phyloP scores from a whole-genome alignment of 1,140 invertebrate species.

The Nymphalis io region DNA sequence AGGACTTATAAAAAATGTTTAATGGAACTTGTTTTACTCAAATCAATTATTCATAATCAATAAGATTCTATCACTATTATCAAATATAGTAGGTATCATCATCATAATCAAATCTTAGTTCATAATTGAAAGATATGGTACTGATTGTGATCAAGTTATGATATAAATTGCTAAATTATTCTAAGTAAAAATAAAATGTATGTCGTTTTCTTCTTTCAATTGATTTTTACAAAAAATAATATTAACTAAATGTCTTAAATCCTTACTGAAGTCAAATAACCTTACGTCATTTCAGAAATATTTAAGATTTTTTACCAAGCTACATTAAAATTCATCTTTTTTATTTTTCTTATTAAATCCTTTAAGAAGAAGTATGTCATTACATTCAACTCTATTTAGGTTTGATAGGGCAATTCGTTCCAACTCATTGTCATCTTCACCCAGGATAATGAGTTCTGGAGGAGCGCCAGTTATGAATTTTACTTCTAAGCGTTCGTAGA shows the following conservation, averaged over 20 bases:
- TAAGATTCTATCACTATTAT: too few species aligned
- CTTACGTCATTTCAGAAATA: background rate
- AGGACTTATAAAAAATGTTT: background rate
- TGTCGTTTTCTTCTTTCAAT: background rate
- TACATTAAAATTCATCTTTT: constrained; percentile 61
- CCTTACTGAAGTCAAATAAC: background rate
- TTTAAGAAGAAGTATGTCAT: constrained; percentile 83
- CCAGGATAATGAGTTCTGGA: constrained; percentile 85
- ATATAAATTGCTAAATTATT: too few species aligned
- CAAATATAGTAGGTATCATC: too few species aligned
- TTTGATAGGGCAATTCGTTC: constrained; percentile 83
- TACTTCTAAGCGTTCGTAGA: constrained; percentile 83
- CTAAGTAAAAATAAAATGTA: too few species aligned
- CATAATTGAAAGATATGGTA: too few species aligned
- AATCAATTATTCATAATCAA: too few species aligned
- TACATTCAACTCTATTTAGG: constrained; percentile 85
- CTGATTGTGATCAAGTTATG: too few species aligned
- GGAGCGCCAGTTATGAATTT: constrained; percentile 85
- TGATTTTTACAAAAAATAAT: background rate
- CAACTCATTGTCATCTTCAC: constrained; percentile 82
- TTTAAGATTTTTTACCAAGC: background rate
- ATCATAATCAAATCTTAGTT: too few species aligned
- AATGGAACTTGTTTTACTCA: too few species aligned
- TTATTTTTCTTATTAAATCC: constrained; percentile 82
- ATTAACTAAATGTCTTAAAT: background rate